Evolutionary conservation across 2,888 invertebrate species (phyloP), one percentile per base, ranked within the genome.

Genomic region (Nowickia ferox): DNA sequence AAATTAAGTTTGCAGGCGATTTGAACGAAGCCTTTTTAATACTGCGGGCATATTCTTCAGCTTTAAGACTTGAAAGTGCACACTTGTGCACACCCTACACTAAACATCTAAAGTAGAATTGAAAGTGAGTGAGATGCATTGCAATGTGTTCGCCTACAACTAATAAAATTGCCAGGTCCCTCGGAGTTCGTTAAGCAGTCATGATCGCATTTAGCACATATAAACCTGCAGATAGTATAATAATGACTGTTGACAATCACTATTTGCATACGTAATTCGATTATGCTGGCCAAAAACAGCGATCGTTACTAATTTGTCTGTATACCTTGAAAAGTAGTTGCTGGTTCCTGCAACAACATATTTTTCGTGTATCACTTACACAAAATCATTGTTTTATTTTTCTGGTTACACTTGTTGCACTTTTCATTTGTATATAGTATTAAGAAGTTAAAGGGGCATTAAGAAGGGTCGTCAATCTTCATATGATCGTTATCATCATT

Each of bases 381-480:
- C 76, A 76, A 81, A 81, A 63, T 79, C 51, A 71, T 59, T 46
- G 42, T 44, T 55, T 15, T 42, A 44, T 51, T 71, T n/a, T 30
- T 51, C 38, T 68, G 79, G 63, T 82, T 76, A 75, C 82, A 82
- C 82, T 76, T 82, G 82, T 57, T 75, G 82, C 68, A 57, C 55
- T 66, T 51, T 79, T 61, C 9, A 8, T 30, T n/a, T 71, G 19
- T 0, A 11, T 11, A n/a, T n/a, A n/a, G 13, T 13, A 1, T 8
- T 2, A 17, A 61, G 11, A 66, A 66, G 55, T 40, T 38, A 44
- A 15, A 72, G 59, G 38, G 17, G 48, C n/a, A 59, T 5, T 13
- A 66, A 6, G 68, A 63, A 71, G 81, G 81, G 81, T 75, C 61
- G 81, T 75, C 61, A 75, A 81, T 38, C 53, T 53, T 69, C 9